A percentile compares a stretch with the other conserved stretches of the same genome.
Evolutionary conservation across 2,888 invertebrate species (phyloP).

Genomic region (Heliconius sara): DNA sequence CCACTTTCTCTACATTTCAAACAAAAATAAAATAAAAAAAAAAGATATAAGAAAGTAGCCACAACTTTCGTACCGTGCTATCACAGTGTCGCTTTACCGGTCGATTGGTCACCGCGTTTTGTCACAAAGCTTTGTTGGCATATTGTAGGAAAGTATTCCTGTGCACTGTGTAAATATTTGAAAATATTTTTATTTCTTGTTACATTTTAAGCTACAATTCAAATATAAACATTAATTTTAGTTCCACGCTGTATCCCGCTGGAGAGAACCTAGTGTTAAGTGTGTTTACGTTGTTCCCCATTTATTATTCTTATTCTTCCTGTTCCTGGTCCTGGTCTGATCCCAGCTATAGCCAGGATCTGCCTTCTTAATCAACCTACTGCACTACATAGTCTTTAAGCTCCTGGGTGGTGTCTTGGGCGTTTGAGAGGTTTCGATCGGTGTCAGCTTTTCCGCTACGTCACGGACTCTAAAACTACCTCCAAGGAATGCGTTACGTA

Average conservation of each 20-base stretch:
- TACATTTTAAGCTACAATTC: not conserved
- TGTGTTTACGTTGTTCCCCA: no score
- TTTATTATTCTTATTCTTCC: no score
- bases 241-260: not conserved
- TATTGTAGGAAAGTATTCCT: slow-evolving; percentile 34
- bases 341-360: no score
- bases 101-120: slow-evolving; percentile 41
- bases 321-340: no score
- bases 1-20: not conserved
- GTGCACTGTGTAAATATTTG: slow-evolving; percentile 23
- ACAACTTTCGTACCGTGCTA: slow-evolving; percentile 26
- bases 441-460: no score
- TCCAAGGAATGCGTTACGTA: no score
- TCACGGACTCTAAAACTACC: no score
- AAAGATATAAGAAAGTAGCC: not conserved
- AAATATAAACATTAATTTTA: not conserved
- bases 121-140: slow-evolving; percentile 41
- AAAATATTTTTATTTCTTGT: slow-evolving; percentile 1
- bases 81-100: slow-evolving; percentile 33
- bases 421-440: no score
- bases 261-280: no score
- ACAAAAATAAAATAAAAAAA: not conserved
- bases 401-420: no score
- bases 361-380: no score
- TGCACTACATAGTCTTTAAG: no score